Conservation (phyloP, 2,113 vertebrate genomes). For the Tichodroma muraria region DNA sequence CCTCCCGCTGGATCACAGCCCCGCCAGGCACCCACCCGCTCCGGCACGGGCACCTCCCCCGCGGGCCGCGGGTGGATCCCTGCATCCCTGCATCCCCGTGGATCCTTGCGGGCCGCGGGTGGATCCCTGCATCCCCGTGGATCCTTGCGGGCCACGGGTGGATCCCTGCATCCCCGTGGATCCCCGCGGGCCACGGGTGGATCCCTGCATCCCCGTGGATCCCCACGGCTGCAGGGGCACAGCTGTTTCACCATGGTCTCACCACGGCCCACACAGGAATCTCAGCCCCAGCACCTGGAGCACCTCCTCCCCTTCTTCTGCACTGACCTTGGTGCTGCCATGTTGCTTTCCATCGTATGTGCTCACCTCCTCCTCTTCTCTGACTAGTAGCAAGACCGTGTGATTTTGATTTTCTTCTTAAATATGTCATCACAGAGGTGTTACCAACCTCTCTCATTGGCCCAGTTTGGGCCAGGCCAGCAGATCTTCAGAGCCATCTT, state of each 20-base stretch:
- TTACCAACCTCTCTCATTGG: neutral
- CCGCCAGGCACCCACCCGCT: no score
- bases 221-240: no score
- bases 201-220: no score
- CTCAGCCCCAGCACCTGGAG: rapidly evolving
- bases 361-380: neutral
- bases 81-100: no score
- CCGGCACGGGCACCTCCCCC: no score
- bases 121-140: no score
- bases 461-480: neutral
- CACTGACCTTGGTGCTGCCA: neutral
- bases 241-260: neutral
- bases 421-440: neutral
- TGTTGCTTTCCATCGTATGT: neutral
- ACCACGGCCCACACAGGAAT: neutral
- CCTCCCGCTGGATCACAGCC: no score
- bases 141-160: no score
- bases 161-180: no score
- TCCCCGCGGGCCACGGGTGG: no score
- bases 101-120: no score
- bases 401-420: neutral
- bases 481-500: neutral
- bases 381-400: neutral
- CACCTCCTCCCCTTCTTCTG: neutral
- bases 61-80: neutral